Evolutionary conservation across 2,797 vertebrate species (phyloP).

Genomic region (Setipinna tenuifilis): DNA sequence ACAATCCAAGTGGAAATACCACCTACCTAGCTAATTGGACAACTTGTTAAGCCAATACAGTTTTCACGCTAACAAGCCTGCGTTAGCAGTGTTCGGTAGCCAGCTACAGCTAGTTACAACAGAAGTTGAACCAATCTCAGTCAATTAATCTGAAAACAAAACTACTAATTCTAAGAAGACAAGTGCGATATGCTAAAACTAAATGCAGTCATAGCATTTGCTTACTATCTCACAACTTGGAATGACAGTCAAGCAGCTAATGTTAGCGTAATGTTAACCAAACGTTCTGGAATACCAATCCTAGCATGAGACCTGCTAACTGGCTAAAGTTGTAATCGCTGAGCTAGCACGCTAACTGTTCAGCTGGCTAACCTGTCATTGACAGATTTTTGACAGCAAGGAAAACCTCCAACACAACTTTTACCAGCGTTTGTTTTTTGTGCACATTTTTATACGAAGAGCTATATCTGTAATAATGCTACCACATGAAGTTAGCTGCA

Average conservation of each 20-base stretch:
- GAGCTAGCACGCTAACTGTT: constrained; percentile 7
- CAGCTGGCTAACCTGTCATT: background rate
- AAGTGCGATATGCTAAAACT: background rate
- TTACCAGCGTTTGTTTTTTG: background rate
- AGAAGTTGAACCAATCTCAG: background rate
- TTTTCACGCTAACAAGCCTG: constrained; percentile 6
- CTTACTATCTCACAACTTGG: background rate
- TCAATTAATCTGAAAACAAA: background rate
- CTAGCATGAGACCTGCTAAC: constrained; percentile 10
- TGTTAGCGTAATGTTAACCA: background rate
- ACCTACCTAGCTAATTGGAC: constrained; percentile 10
- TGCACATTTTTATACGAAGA: background rate
- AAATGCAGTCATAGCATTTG: background rate
- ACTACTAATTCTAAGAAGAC: background rate
- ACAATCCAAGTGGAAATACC: constrained; percentile 10
- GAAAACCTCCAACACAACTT: background rate
- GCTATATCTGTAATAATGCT: background rate
- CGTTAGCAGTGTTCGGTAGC: constrained; percentile 1
- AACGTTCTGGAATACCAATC: constrained; percentile 4
- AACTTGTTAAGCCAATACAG: background rate
- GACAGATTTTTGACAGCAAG: constrained; percentile 2
- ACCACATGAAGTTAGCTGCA: background rate
- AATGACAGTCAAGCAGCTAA: constrained; percentile 7
- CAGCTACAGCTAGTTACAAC: constrained; percentile 6
- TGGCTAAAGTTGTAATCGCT: constrained; percentile 15